A percentile compares a stretch with the other conserved stretches of the same genome.
Evolutionary conservation across 35 echinoderm and acorn worm genomes (phyloP).

Genomic region (Lytechinus variegatus): DNA sequence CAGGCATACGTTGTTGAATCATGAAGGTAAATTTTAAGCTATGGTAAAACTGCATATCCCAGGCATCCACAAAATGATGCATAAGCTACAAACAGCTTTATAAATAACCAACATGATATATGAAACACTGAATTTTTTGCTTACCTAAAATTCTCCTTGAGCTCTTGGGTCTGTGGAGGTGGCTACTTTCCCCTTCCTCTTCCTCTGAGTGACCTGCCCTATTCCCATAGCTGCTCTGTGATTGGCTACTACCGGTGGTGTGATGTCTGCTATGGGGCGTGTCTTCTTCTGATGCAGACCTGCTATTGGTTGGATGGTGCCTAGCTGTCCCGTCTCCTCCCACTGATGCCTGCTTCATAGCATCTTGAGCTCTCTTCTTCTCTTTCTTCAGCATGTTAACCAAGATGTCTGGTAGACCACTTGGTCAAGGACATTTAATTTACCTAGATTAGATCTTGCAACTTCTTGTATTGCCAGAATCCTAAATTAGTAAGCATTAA

Average conservation of each 20-base stretch:
- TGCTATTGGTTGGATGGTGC: conserved; percentile 38
- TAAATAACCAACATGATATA: too few relatives aligned
- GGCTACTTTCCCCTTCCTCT: neutral
- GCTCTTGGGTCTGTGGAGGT: conserved; percentile 42
- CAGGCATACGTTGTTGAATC: too few relatives aligned
- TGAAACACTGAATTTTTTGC: neutral
- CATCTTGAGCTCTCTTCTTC: conserved; percentile 96
- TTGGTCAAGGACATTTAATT: neutral
- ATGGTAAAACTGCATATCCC: too few relatives aligned
- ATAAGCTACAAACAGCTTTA: too few relatives aligned
- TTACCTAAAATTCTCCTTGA: conserved; percentile 65
- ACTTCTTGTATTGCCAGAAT: too few relatives aligned
- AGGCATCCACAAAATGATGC: too few relatives aligned
- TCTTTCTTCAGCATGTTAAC: conserved; percentile 99
- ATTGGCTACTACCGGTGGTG: neutral
- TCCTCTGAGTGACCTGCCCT: neutral
- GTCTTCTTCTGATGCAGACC: neutral
- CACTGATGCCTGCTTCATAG: conserved; percentile 60
- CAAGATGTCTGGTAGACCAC: conserved; percentile 76
- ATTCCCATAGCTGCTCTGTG: neutral
- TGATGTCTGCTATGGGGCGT: neutral
- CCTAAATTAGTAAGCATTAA: too few relatives aligned
- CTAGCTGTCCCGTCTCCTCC: neutral
- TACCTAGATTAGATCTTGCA: neutral
- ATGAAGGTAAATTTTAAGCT: too few relatives aligned